A percentile compares a stretch with the other conserved stretches of the same genome.
These are phyloP conservation scores for Apocrypta bakeri DNA, from an alignment of 1,140 invertebrate genomes.

Conservation along the genomic window DNA sequence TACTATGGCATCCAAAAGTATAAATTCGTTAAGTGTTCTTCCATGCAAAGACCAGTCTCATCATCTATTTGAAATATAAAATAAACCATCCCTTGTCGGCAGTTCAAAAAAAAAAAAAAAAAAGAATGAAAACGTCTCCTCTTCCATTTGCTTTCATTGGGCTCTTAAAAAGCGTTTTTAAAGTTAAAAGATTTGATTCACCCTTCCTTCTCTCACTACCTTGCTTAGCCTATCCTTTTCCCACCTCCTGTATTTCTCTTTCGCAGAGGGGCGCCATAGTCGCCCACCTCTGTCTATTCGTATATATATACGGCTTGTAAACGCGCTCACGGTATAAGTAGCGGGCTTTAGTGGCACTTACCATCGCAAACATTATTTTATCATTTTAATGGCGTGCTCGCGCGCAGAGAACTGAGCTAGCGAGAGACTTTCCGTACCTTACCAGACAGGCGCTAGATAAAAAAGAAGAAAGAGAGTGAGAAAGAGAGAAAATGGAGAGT, in stretches of 20 bases:
- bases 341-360: slow-evolving; percentile 68
- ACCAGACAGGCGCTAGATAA: slow-evolving; percentile 14
- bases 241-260: background rate
- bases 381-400: slow-evolving; percentile 68
- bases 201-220: background rate
- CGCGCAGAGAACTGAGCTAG: background rate
- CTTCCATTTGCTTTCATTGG: slow-evolving; percentile 3
- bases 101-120: background rate
- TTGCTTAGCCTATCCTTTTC: background rate
- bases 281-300: background rate
- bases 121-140: background rate
- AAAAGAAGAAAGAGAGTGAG: background rate
- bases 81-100: background rate
- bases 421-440: slow-evolving; percentile 23
- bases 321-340: slow-evolving; percentile 55
- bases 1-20: no score
- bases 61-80: background rate
- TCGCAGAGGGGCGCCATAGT: background rate
- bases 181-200: slow-evolving; percentile 39
- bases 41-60: background rate
- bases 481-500: slow-evolving; percentile 4
- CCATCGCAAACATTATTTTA: slow-evolving; percentile 73
- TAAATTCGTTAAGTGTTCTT: background rate
- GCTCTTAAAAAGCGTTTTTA: slow-evolving; percentile 44
- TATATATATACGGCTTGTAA: background rate